Evolutionary conservation across 2,113 vertebrate species (phyloP).

Genomic region (Limnothrissa miodon): DNA sequence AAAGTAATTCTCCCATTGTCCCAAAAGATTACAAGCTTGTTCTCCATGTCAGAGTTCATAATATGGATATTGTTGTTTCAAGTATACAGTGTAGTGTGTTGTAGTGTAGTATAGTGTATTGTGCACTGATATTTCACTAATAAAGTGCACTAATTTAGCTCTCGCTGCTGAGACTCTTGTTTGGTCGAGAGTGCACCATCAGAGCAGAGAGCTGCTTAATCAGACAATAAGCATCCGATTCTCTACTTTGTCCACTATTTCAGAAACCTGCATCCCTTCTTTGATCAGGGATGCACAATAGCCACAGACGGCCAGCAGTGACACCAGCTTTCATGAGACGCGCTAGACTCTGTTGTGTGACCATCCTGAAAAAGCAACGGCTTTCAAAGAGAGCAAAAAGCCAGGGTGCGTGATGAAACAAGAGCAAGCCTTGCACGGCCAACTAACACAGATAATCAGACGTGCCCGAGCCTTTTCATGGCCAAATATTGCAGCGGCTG

Average conservation of each 20-base stretch:
- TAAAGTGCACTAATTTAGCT: neutral
- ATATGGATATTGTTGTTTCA: too few relatives aligned
- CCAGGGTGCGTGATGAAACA: neutral
- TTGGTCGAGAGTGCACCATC: neutral
- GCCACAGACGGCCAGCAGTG: neutral
- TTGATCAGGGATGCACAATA: conserved; percentile 19
- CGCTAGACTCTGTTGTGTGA: neutral
- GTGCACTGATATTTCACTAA: neutral
- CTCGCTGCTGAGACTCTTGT: neutral
- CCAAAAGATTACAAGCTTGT: too few relatives aligned
- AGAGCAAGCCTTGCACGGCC: neutral
- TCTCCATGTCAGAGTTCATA: too few relatives aligned
- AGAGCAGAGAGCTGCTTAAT: neutral
- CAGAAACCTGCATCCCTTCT: neutral
- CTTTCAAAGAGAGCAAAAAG: neutral
- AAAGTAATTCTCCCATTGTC: too few relatives aligned
- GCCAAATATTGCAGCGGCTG: neutral
- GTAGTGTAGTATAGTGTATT: too few relatives aligned
- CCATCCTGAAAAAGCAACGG: neutral
- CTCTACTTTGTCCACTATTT: conserved; percentile 10
- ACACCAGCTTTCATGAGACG: neutral
- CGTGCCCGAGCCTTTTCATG: neutral
- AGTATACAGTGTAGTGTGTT: too few relatives aligned
- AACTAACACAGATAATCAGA: conserved; percentile 7
- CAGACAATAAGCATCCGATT: neutral